These are phyloP conservation scores for Cheilosia soror DNA, from an alignment of 2,888 invertebrate genomes.

Conservation along the genomic window DNA sequence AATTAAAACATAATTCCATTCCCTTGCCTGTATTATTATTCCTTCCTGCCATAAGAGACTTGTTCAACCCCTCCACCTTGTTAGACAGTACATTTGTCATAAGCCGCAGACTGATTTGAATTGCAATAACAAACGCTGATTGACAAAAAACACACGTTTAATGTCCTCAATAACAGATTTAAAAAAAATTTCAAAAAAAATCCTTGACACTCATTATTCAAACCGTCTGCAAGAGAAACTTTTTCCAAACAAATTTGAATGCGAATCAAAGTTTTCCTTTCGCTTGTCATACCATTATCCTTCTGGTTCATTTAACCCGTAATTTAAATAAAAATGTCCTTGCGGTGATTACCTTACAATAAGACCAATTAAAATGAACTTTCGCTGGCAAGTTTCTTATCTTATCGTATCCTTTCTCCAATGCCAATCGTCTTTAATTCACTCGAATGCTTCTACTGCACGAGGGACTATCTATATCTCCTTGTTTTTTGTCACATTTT, in stretches of 20 bases:
- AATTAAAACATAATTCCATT: background rate
- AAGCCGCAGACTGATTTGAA: slow-evolving; percentile 24
- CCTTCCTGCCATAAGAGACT: background rate
- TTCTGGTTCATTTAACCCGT: slow-evolving; percentile 71
- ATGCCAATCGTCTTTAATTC: slow-evolving; percentile 47
- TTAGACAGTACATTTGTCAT: background rate
- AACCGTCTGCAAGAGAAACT: slow-evolving; percentile 46
- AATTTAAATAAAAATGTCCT: slow-evolving; percentile 71
- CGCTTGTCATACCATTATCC: slow-evolving; percentile 34
- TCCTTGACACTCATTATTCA: slow-evolving; percentile 53
- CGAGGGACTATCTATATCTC: slow-evolving; percentile 36
- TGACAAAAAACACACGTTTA: background rate
- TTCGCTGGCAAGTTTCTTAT: slow-evolving; percentile 57
- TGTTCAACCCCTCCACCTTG: background rate
- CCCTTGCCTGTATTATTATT: background rate
- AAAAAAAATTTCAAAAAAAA: slow-evolving; percentile 31
- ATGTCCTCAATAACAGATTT: slow-evolving; percentile 43
- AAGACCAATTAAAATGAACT: slow-evolving; percentile 76
- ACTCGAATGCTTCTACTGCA: slow-evolving; percentile 20
- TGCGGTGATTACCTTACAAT: slow-evolving; percentile 76
- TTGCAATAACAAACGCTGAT: slow-evolving; percentile 23
- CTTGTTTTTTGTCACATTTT: slow-evolving; percentile 53
- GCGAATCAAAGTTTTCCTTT: slow-evolving; percentile 39
- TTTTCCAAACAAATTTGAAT: slow-evolving; percentile 54
- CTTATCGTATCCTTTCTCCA: slow-evolving; percentile 42